Evolutionary conservation across 1,140 invertebrate species (phyloP).

Genomic region (Phenacoccus solenopsis): DNA sequence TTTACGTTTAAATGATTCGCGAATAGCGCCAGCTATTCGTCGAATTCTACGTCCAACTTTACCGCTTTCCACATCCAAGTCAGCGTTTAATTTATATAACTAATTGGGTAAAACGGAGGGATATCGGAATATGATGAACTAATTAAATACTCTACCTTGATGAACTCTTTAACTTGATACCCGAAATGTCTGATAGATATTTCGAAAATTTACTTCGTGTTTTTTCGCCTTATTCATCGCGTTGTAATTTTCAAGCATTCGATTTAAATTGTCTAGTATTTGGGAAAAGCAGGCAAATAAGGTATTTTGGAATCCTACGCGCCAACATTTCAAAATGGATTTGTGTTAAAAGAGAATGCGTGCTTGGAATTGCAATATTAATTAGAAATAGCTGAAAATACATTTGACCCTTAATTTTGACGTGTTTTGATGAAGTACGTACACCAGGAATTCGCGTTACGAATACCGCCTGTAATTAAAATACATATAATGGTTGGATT

Average conservation of each 20-base stretch:
- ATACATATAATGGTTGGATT: neutral
- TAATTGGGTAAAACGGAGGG: neutral
- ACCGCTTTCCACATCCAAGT: neutral
- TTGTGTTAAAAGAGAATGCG: neutral
- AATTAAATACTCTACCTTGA: no score
- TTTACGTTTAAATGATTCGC: conserved; percentile 2
- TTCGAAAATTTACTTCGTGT: no score
- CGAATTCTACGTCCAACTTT: neutral
- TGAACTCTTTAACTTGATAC: no score
- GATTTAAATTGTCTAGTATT: no score
- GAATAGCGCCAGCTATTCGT: neutral
- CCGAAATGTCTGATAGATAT: no score
- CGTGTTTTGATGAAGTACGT: neutral
- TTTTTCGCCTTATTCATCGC: no score
- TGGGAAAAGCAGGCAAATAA: no score
- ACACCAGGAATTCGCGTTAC: neutral
- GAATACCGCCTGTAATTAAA: neutral
- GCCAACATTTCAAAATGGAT: neutral
- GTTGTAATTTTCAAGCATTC: no score
- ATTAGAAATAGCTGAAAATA: neutral
- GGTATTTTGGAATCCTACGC: no score
- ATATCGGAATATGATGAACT: neutral
- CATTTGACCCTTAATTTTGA: conserved; percentile 2
- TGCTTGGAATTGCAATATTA: neutral
- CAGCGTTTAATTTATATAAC: neutral